phyloP scores from a whole-genome alignment of 2,888 invertebrate genomes.

The Perithous albicinctus region DNA sequence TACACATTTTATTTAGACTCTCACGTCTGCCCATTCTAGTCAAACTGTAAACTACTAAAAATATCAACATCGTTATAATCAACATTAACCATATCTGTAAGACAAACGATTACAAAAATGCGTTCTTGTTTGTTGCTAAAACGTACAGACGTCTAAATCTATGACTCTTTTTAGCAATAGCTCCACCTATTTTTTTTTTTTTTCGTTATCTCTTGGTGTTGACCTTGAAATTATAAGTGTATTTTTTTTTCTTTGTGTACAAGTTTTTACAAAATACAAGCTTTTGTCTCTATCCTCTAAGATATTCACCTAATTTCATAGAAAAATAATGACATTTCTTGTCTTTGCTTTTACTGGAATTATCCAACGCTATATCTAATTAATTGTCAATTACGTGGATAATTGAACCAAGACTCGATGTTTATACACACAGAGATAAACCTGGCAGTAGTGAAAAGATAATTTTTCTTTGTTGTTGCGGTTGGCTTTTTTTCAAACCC shows the following conservation, averaged over 20 bases:
- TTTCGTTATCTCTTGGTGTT: constrained; percentile 25
- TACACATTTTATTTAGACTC: neutral
- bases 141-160: constrained; percentile 21
- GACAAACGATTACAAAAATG: constrained; percentile 25
- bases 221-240: constrained; percentile 30
- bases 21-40: neutral
- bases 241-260: constrained; percentile 39
- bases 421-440: too few relatives aligned
- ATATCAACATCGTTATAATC: too few relatives aligned
- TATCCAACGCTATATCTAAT: neutral
- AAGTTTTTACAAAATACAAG: constrained; percentile 60
- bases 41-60: constrained; percentile 14
- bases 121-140: constrained; percentile 38
- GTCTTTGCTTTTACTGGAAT: neutral
- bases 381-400: neutral
- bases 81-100: constrained; percentile 8
- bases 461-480: too few relatives aligned
- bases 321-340: constrained; percentile 33
- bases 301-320: constrained; percentile 22
- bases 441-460: constrained; percentile 22
- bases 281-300: constrained; percentile 25
- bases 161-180: constrained; percentile 16
- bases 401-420: neutral
- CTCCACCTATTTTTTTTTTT: too few relatives aligned
- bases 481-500: neutral